A percentile compares a stretch with the other conserved stretches of the same genome.
Evolutionary conservation across 1,140 invertebrate genomes (phyloP).

Genomic region (Amyelois transitella): DNA sequence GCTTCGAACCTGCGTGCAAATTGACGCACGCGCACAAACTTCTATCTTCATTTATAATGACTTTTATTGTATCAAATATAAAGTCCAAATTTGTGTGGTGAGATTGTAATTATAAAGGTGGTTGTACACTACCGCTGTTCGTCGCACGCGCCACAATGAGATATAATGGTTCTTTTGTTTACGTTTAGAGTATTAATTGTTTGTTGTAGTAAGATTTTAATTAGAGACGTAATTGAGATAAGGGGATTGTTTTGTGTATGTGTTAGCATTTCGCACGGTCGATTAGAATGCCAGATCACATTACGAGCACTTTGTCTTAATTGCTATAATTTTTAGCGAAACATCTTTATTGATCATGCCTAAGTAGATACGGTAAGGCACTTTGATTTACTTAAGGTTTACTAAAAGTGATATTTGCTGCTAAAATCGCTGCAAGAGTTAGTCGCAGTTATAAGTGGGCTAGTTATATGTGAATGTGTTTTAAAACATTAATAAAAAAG

Average conservation of each 20-base stretch:
- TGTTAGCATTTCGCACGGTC: not conserved
- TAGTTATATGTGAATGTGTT: no score
- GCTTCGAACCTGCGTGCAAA: constrained; percentile 49
- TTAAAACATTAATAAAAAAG: no score
- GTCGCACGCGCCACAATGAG: constrained; percentile 47
- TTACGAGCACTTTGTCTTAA: no score
- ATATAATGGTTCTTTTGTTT: constrained; percentile 66
- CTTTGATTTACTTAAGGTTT: no score
- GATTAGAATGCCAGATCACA: not conserved
- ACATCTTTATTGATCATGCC: no score
- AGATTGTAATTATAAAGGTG: constrained; percentile 18
- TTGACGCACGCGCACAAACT: constrained; percentile 41
- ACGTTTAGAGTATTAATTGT: constrained; percentile 15
- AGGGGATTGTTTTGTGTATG: not conserved
- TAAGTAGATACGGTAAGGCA: no score
- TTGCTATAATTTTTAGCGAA: no score
- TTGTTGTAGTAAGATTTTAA: not conserved
- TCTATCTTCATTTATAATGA: constrained; percentile 5
- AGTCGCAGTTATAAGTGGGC: no score
- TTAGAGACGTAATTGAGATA: not conserved
- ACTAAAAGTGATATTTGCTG: no score
- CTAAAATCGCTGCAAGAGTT: no score
- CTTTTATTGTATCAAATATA: constrained; percentile 15
- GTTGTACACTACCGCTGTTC: constrained; percentile 60
- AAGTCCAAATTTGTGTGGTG: constrained; percentile 17